Conservation (phyloP, 2,797 vertebrate species). For the Sebastes melanostomus region DNA sequence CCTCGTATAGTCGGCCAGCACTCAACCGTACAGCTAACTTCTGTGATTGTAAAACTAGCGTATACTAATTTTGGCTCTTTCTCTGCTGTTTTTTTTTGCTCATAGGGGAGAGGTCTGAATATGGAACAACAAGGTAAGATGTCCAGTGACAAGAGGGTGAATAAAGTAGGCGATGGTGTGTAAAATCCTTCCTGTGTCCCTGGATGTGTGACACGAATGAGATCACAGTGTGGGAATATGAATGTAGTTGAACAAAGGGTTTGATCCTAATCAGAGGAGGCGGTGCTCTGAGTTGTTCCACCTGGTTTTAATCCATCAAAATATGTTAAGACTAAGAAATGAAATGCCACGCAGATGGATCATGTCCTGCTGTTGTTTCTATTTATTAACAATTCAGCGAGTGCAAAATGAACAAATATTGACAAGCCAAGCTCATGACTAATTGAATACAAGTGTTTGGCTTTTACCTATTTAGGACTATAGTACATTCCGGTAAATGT, state of each 20-base stretch:
- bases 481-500: conserved; percentile 8
- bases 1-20: conserved; percentile 54
- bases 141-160: conserved; percentile 47
- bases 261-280: conserved; percentile 15
- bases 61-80: conserved; percentile 58
- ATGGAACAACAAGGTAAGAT: conserved; percentile 94
- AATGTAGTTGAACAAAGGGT: conserved; percentile 5
- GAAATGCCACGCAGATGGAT: conserved; percentile 24
- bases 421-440: neutral
- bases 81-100: conserved; percentile 52
- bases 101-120: conserved; percentile 92
- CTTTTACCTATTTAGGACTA: conserved; percentile 1
- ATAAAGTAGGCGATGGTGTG: conserved; percentile 47
- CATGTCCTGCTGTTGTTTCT: conserved; percentile 1
- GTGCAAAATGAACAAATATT: conserved; percentile 19
- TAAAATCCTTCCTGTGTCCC: conserved; percentile 52
- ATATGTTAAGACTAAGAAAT: conserved; percentile 7
- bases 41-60: conserved; percentile 52
- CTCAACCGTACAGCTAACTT: conserved; percentile 59
- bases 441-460: neutral
- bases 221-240: conserved; percentile 40
- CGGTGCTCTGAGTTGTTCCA: neutral
- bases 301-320: conserved; percentile 4
- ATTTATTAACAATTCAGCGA: neutral
- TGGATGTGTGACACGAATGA: conserved; percentile 45